Evolutionary conservation across 2,888 invertebrate species (phyloP).

Genomic region (Beris chalybata): DNA sequence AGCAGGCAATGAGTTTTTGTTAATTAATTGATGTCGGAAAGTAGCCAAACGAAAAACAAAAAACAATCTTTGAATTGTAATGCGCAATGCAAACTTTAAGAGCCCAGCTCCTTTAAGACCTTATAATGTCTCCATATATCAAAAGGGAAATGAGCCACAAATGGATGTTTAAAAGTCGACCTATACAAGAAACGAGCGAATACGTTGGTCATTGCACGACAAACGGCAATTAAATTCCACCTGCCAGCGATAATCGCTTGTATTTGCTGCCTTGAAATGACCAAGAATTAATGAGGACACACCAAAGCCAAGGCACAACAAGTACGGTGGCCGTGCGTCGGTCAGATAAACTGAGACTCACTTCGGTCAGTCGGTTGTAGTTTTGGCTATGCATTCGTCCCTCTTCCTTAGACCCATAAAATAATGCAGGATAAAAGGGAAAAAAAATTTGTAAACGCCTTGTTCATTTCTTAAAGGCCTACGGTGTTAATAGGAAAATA

Average conservation of each 20-base stretch:
- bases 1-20: too few species aligned
- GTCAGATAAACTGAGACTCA: conserved; percentile 22
- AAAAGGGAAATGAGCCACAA: conserved; percentile 28
- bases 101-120: too few species aligned
- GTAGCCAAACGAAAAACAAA: too few species aligned
- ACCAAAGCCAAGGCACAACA: conserved; percentile 16
- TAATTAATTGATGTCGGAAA: too few species aligned
- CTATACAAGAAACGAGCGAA: conserved; percentile 25
- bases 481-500: conserved; percentile 38
- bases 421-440: neutral
- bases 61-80: too few species aligned
- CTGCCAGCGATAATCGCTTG: conserved; percentile 37
- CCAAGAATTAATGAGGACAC: conserved; percentile 36
- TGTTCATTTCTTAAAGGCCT: conserved; percentile 9
- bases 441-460: conserved; percentile 17
- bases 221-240: conserved; percentile 39
- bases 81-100: too few species aligned
- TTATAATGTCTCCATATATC: conserved; percentile 12
- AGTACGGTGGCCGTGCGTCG: conserved; percentile 20
- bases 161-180: conserved; percentile 26
- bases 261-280: conserved; percentile 32
- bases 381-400: conserved; percentile 6
- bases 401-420: conserved; percentile 10
- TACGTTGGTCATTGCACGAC: conserved; percentile 36
- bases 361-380: conserved; percentile 19